Conservation (phyloP, 2,888 invertebrate species). For the Blera fallax region DNA sequence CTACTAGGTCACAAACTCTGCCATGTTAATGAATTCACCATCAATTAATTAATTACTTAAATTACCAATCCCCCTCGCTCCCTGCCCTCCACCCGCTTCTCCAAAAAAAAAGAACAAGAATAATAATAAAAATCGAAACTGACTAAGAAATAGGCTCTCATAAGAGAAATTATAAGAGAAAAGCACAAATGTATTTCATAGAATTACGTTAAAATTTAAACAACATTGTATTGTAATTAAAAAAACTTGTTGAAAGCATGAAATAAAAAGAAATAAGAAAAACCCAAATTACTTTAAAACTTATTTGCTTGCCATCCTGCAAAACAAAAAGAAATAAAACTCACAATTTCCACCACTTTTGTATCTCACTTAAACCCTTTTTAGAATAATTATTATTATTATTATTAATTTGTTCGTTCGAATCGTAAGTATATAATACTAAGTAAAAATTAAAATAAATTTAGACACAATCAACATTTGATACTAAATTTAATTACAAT, state of each 20-base stretch:
- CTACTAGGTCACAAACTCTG: background rate
- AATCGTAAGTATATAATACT: slow-evolving; percentile 62
- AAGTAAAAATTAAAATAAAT: slow-evolving; percentile 20
- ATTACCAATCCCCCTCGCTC: background rate
- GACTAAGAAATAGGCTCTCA: background rate
- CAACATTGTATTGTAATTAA: slow-evolving; percentile 26
- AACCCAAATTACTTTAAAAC: slow-evolving; percentile 7
- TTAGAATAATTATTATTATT: slow-evolving; percentile 24
- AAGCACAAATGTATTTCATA: slow-evolving; percentile 65
- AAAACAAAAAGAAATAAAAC: background rate
- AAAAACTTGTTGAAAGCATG: slow-evolving; percentile 34
- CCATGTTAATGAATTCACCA: background rate
- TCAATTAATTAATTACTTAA: background rate
- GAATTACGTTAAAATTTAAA: slow-evolving; percentile 37
- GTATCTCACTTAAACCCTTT: slow-evolving; percentile 6
- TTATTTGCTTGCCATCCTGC: slow-evolving; percentile 16
- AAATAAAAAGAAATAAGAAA: slow-evolving; percentile 37
- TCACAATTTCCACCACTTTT: background rate
- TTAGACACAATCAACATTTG: slow-evolving; percentile 62
- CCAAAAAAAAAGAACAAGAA: background rate
- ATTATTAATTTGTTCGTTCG: slow-evolving; percentile 31
- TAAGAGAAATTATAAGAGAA: background rate
- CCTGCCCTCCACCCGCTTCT: background rate
- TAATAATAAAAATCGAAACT: background rate
- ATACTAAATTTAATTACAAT: slow-evolving; percentile 51